These are phyloP conservation scores for Teinopalpus imperialis DNA, from an alignment of 2,888 invertebrate species.

Conservation along the genomic window DNA sequence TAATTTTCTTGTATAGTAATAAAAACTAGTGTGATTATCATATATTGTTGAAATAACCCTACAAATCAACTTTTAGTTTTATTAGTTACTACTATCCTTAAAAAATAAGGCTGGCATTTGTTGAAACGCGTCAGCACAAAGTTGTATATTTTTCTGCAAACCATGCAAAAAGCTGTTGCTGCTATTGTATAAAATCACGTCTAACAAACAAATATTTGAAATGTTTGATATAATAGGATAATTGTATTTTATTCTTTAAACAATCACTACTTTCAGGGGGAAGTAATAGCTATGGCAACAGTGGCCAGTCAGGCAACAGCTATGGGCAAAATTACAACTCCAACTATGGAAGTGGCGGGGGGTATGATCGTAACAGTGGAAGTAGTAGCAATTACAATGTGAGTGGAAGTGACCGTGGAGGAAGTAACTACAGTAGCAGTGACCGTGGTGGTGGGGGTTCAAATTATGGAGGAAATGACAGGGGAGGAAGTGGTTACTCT, in stretches of 20 bases:
- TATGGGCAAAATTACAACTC: constrained; percentile 63
- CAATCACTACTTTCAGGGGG: constrained; percentile 43
- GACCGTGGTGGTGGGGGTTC: constrained; percentile 67
- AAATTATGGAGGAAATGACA: constrained; percentile 54
- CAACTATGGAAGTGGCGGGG: constrained; percentile 50
- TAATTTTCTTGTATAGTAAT: too few species aligned
- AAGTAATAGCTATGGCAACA: constrained; percentile 50
- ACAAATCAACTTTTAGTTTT: too few species aligned
- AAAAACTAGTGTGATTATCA: too few species aligned
- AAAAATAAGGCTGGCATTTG: too few species aligned
- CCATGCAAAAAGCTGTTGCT: too few species aligned
- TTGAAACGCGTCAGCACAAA: too few species aligned
- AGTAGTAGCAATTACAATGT: constrained; percentile 54
- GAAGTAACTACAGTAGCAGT: constrained; percentile 60
- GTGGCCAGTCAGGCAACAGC: constrained; percentile 51
- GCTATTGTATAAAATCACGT: too few species aligned
- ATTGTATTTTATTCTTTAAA: constrained; percentile 25
- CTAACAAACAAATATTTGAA: too few species aligned
- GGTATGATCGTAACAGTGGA: constrained; percentile 45
- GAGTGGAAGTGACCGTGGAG: constrained; percentile 61
- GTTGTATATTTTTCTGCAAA: too few species aligned
- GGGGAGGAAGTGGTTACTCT: constrained; percentile 61
- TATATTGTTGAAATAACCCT: too few species aligned
- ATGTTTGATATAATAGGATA: too few species aligned
- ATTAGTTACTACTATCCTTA: too few species aligned